A percentile compares a stretch with the other conserved stretches of the same genome.
Conservation (phyloP, 2,797 vertebrate species). For the Clamator glandarius region DNA sequence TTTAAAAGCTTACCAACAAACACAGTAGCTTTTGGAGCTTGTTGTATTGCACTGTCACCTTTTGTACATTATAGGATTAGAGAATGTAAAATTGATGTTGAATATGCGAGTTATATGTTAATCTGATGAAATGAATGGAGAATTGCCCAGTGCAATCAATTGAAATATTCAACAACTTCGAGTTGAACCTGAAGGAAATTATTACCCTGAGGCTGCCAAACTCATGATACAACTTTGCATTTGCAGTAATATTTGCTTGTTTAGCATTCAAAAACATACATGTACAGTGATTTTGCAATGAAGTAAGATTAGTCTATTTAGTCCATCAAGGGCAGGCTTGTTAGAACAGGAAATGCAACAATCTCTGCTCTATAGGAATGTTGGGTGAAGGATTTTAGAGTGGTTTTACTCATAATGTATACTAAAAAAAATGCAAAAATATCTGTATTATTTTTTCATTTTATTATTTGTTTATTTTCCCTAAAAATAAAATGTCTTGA, state of each 20-base stretch:
- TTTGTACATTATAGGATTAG: constrained; percentile 19
- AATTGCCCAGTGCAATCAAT: constrained; percentile 50
- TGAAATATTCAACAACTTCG: constrained; percentile 61
- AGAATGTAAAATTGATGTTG: constrained; percentile 23
- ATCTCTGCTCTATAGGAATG: neutral
- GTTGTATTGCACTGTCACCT: neutral
- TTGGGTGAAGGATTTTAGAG: neutral
- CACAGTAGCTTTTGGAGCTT: neutral
- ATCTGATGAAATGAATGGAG: constrained; percentile 61
- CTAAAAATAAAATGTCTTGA: constrained; percentile 72
- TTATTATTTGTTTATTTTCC: constrained; percentile 69
- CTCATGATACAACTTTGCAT: constrained; percentile 35
- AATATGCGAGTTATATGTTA: constrained; percentile 63
- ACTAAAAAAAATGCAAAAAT: neutral
- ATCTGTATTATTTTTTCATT: constrained; percentile 63
- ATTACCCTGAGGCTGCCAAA: constrained; percentile 63
- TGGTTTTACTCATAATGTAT: neutral
- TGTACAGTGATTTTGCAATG: constrained; percentile 1
- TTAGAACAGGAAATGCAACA: constrained; percentile 6
- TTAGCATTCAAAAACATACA: constrained; percentile 50
- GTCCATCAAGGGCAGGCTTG: constrained; percentile 44
- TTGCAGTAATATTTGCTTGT: constrained; percentile 42
- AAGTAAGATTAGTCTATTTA: constrained; percentile 4
- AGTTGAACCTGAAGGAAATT: constrained; percentile 56
- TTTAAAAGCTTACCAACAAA: neutral